Percentiles rank a stretch among this genome's conserved stretches.
Conservation (phyloP, 2,797 vertebrate species). For the Hydrolagus colliei region DNA sequence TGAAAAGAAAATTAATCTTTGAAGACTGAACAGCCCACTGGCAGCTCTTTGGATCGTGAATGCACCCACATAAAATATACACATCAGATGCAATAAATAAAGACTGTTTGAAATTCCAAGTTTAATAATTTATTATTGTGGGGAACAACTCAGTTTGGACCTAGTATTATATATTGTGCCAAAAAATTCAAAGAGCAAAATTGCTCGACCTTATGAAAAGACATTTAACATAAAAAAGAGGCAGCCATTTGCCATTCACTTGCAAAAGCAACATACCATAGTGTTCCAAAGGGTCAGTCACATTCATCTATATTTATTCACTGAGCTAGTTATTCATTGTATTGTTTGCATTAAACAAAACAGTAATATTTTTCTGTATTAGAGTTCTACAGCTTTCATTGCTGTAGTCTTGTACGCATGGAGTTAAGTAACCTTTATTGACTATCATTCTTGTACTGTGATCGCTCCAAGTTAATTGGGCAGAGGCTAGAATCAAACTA, state of each 20-base stretch:
- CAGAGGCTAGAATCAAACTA: neutral
- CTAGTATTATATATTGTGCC: neutral
- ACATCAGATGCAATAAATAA: conserved; percentile 17
- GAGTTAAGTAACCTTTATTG: neutral
- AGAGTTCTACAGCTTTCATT: neutral
- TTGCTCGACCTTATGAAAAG: neutral
- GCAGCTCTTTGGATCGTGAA: conserved; percentile 12
- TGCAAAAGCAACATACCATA: neutral
- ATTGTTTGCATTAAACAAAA: neutral
- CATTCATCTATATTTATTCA: neutral
- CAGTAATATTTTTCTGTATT: neutral
- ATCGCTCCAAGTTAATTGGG: neutral
- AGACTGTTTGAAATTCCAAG: conserved; percentile 7
- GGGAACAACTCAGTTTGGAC: neutral
- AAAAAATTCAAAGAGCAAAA: neutral
- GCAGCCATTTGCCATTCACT: neutral
- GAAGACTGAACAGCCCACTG: conserved; percentile 10
- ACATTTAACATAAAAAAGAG: too few relatives aligned
- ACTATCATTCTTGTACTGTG: neutral
- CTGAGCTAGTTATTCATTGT: neutral
- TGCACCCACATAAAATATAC: neutral
- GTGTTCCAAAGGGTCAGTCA: neutral
- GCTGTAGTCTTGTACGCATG: neutral
- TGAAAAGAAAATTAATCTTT: conserved; percentile 3
- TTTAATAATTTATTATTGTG: conserved; percentile 22